Conservation (phyloP, 2,113 vertebrate species). For the Hemibagrus wyckioides region DNA sequence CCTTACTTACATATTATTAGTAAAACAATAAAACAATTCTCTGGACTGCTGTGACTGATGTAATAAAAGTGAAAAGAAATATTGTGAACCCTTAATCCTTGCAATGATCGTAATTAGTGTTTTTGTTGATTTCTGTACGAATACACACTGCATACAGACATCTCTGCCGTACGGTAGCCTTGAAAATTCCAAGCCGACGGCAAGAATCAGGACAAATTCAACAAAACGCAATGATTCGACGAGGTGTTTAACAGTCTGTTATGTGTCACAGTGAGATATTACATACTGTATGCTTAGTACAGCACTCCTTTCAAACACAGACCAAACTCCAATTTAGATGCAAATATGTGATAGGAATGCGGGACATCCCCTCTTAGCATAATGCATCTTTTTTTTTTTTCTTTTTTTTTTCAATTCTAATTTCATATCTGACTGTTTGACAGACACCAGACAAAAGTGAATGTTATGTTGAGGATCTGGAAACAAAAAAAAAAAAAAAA, state of each 20-base stretch:
- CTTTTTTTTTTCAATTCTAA: conserved; percentile 35
- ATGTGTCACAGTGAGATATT: conserved; percentile 39
- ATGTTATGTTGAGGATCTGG: conserved; percentile 42
- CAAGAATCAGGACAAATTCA: conserved; percentile 26
- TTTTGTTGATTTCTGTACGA: not conserved
- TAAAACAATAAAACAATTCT: not conserved
- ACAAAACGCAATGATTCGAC: conserved; percentile 26
- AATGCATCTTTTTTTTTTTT: conserved; percentile 30
- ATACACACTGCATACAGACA: too few species aligned
- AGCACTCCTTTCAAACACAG: conserved; percentile 50
- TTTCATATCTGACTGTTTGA: conserved; percentile 59
- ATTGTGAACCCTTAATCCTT: not conserved
- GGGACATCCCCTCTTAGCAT: conserved; percentile 48
- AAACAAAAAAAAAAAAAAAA: conserved; percentile 40
- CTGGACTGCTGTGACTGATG: not conserved
- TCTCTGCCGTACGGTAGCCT: not conserved
- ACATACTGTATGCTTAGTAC: conserved; percentile 40
- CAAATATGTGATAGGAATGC: conserved; percentile 55
- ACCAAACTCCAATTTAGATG: conserved; percentile 58
- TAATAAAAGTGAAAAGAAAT: not conserved
- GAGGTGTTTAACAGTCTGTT: conserved; percentile 48
- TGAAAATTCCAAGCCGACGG: too few species aligned
- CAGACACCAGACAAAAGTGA: conserved; percentile 58
- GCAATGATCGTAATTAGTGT: not conserved
- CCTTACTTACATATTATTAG: not conserved